Evolutionary conservation across 2,113 vertebrate species (phyloP).

Genomic region (Synchiropus splendidus): DNA sequence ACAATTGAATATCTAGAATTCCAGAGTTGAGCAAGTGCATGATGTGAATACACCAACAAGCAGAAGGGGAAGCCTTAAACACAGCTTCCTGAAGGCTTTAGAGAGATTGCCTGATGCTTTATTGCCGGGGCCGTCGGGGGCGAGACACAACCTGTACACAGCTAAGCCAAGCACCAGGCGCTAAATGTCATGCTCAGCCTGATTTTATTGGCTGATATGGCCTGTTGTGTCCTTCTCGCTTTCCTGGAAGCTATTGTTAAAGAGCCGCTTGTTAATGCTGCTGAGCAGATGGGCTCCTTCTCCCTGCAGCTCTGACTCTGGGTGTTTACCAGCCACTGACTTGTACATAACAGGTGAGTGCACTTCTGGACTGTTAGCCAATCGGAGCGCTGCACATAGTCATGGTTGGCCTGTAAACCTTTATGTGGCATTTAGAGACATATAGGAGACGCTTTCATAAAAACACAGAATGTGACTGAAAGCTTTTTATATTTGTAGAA

Average conservation of each 20-base stretch:
- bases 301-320: slow-evolving; percentile 57
- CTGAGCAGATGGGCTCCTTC: slow-evolving; percentile 69
- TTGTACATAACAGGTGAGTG: slow-evolving; percentile 69
- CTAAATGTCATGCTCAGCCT: slow-evolving; percentile 72
- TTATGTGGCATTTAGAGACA: slow-evolving; percentile 61
- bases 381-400: slow-evolving; percentile 55
- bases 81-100: slow-evolving; percentile 35
- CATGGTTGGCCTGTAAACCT: slow-evolving; percentile 62
- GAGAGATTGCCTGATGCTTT: slow-evolving; percentile 65
- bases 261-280: slow-evolving; percentile 68
- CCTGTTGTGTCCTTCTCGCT: slow-evolving; percentile 64
- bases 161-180: slow-evolving; percentile 46
- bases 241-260: slow-evolving; percentile 67
- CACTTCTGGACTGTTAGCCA: slow-evolving; percentile 39
- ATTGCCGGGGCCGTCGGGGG: slow-evolving; percentile 48
- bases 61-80: slow-evolving; percentile 15
- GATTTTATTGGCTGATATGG: slow-evolving; percentile 69
- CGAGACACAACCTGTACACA: slow-evolving; percentile 48
- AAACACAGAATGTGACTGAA: slow-evolving; percentile 44
- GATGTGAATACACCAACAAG: slow-evolving; percentile 8
- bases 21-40: too few species aligned
- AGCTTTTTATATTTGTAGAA: slow-evolving; percentile 18
- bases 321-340: slow-evolving; percentile 67
- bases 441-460: slow-evolving; percentile 37
- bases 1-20: too few species aligned